phyloP scores from a whole-genome alignment of 2,888 invertebrate genomes.

The Sarcophaga rosellei region DNA sequence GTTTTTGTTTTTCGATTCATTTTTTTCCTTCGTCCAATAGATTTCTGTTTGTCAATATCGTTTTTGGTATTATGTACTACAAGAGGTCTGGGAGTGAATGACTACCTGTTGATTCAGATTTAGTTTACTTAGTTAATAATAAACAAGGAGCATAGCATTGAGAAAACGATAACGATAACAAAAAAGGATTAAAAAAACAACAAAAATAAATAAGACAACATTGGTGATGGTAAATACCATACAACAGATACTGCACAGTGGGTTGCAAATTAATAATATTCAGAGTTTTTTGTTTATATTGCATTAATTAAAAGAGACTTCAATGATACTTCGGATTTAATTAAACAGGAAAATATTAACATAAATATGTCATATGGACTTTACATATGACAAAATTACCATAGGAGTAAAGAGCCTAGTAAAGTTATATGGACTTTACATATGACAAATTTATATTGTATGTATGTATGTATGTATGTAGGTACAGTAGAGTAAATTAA shows the following conservation, averaged over 20 bases:
- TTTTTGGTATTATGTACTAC: neutral
- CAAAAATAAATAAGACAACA: neutral
- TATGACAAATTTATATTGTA: neutral
- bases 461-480: too few relatives aligned
- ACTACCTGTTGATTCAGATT: conserved; percentile 48
- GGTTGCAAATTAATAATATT: too few relatives aligned
- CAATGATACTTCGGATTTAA: neutral
- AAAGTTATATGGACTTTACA: too few relatives aligned
- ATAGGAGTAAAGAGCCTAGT: too few relatives aligned
- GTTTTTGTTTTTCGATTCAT: neutral
- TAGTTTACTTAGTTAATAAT: conserved; percentile 17
- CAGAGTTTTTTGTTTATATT: neutral
- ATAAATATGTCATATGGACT: too few relatives aligned
- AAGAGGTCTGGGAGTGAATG: neutral
- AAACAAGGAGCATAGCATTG: neutral
- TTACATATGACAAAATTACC: neutral
- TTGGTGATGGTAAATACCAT: neutral
- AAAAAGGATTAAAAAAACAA: neutral
- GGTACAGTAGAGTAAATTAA: too few relatives aligned
- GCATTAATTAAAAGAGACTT: neutral
- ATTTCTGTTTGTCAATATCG: conserved; percentile 12
- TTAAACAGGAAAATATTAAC: too few relatives aligned
- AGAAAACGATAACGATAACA: neutral
- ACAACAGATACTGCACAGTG: neutral
- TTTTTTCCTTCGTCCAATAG: neutral